Conservation (phyloP, 2,797 vertebrate genomes). For the Pachyuromys duprasi region DNA sequence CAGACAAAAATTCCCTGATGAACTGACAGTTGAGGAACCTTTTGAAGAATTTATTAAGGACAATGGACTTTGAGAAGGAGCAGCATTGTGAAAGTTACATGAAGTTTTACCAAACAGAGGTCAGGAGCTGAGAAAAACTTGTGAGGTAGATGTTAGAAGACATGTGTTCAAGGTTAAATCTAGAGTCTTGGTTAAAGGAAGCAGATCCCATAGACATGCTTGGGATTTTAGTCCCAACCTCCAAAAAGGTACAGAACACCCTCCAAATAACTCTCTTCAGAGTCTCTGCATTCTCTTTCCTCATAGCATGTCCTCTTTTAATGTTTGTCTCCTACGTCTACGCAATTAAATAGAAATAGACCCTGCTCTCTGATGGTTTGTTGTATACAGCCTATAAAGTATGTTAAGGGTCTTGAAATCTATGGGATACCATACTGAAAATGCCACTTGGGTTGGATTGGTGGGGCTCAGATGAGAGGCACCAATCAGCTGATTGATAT, state of each 20-base stretch:
- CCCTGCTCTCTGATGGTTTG: neutral
- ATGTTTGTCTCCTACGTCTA: neutral
- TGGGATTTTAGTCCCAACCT: neutral
- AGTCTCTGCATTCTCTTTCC: neutral
- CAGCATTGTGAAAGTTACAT: neutral
- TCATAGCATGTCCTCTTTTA: neutral
- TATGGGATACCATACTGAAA: neutral
- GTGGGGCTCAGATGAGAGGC: neutral
- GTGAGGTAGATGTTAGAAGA: neutral
- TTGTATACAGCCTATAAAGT: neutral
- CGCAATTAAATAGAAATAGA: fast-evolving
- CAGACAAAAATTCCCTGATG: neutral
- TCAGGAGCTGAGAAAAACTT: neutral
- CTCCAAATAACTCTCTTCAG: neutral
- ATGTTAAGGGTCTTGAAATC: neutral
- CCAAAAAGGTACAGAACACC: neutral
- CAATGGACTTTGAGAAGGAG: neutral
- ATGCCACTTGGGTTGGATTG: neutral
- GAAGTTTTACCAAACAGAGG: neutral
- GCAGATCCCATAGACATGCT: neutral
- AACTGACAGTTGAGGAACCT: neutral
- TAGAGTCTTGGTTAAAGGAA: neutral
- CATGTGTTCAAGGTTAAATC: neutral
- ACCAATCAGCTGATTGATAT: neutral
- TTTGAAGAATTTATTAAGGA: neutral